Evolutionary conservation across 2,888 invertebrate species (phyloP), one percentile per base, ranked within the genome.

Genomic region (Orchesellides sinensis): DNA sequence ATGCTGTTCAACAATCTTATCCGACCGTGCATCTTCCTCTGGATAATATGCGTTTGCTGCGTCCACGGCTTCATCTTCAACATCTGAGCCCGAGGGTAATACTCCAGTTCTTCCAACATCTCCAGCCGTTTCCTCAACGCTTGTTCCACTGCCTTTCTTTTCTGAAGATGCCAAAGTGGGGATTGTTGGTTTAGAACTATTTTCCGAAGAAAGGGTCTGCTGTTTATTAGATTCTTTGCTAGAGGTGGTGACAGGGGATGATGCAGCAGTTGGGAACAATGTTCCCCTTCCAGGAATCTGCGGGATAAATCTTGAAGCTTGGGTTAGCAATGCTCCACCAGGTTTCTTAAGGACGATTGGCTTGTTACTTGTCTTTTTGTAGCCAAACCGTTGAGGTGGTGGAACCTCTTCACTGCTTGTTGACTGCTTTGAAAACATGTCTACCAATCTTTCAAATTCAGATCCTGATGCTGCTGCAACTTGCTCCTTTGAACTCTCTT

Each of bases 11-110:
- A 78, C 79, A 25, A 73, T 81, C 32, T 84, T 84, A 21, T 84
- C 84, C 12, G 47, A 49, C 10, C 63, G 21, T 0, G 65, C 47
- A 21, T 86, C 84, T 29, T 86, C 86, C 23, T 85, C 86, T 0
- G 86, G 85, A 59, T 85, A 87, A 32, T 85, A 87, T 0, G 86
- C 86, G n/a, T n/a, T n/a, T n/a, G n/a, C n/a, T n/a, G n/a, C n/a
- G n/a, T n/a, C n/a, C n/a, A n/a, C n/a, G n/a, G 27, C 74, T 5
- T 47, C 70, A 0, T 6, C 52, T 17, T 65, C 74, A 3, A 80
- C 69, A 6, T 69, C 65, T 3, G 73, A 47, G 4, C 73, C 10
- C n/a, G 74, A 59, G 4, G 73, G 65, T 25, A 65, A 23, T 25
- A 63, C 65, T 21, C 83, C 72, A 17, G 75, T 56, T 70, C 80